A percentile compares a stretch with the other conserved stretches of the same genome.
These are phyloP conservation scores for Pantelozetes paolii DNA, from an alignment of 2,888 invertebrate genomes.

Conservation along the genomic window DNA sequence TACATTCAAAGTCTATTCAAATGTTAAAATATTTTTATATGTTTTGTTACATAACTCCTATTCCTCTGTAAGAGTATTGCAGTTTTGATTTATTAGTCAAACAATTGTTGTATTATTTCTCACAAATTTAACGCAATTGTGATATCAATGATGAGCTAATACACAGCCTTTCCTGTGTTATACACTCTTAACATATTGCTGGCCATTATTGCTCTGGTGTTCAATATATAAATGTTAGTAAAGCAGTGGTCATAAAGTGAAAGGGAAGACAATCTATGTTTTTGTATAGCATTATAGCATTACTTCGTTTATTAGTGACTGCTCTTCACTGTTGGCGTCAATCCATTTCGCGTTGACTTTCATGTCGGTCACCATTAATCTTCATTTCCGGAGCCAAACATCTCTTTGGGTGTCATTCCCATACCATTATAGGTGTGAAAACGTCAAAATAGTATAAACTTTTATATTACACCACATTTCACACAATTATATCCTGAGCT, in stretches of 20 bases:
- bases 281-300: constrained; percentile 9
- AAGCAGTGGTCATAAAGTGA: constrained; percentile 2
- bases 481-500: neutral
- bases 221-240: constrained; percentile 1
- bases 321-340: constrained; percentile 4
- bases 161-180: neutral
- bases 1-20: neutral
- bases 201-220: neutral
- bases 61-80: neutral
- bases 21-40: neutral
- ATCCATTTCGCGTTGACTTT: constrained; percentile 22
- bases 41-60: no score
- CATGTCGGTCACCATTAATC: constrained; percentile 28
- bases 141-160: neutral
- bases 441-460: neutral
- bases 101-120: neutral
- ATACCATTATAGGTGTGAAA: neutral
- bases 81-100: neutral
- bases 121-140: constrained; percentile 12
- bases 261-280: constrained; percentile 8
- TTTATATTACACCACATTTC: neutral
- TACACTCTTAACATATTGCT: neutral
- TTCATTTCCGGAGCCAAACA: constrained; percentile 14
- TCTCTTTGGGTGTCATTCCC: neutral
- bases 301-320: neutral